Conservation (phyloP, 2,888 invertebrate species). For the Andrena chrysosceles region DNA sequence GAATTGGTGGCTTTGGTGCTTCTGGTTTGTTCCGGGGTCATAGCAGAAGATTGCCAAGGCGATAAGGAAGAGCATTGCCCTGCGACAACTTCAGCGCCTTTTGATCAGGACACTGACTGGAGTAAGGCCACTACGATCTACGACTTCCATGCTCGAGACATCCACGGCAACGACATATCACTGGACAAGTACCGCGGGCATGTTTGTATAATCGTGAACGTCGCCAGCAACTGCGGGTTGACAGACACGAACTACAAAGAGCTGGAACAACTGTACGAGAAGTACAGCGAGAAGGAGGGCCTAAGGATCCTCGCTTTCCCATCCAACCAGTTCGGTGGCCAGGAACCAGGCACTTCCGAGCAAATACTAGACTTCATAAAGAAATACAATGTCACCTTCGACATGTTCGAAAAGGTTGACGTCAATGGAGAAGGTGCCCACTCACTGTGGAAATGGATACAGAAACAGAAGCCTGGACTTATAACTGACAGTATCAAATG, state of each 20-base stretch:
- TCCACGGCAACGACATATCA: constrained; percentile 92
- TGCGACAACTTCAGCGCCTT: constrained; percentile 39
- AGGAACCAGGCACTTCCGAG: constrained; percentile 83
- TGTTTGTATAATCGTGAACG: constrained; percentile 93
- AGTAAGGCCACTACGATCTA: constrained; percentile 90
- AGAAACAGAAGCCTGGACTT: too few species aligned
- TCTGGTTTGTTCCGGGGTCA: constrained; percentile 3
- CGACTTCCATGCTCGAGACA: constrained; percentile 93
- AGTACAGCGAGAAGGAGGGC: constrained; percentile 89
- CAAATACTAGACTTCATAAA: constrained; percentile 81
- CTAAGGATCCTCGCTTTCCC: constrained; percentile 89
- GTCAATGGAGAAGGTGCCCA: constrained; percentile 84
- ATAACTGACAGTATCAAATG: constrained; percentile 91
- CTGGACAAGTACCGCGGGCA: constrained; percentile 92
- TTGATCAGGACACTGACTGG: constrained; percentile 85
- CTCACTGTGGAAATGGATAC: constrained; percentile 85
- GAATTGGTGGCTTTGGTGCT: constrained; percentile 19
- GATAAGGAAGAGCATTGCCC: constrained; percentile 28
- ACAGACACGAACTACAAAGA: constrained; percentile 93
- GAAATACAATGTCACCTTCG: constrained; percentile 81
- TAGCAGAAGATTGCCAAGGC: constrained; percentile 38
- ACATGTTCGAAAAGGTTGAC: constrained; percentile 82
- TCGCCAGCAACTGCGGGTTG: constrained; percentile 94
- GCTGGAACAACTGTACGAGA: constrained; percentile 90
- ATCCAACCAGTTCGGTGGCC: constrained; percentile 88